Evolutionary conservation across 2,888 invertebrate species (phyloP).

Genomic region (Stenotaenia linearis): DNA sequence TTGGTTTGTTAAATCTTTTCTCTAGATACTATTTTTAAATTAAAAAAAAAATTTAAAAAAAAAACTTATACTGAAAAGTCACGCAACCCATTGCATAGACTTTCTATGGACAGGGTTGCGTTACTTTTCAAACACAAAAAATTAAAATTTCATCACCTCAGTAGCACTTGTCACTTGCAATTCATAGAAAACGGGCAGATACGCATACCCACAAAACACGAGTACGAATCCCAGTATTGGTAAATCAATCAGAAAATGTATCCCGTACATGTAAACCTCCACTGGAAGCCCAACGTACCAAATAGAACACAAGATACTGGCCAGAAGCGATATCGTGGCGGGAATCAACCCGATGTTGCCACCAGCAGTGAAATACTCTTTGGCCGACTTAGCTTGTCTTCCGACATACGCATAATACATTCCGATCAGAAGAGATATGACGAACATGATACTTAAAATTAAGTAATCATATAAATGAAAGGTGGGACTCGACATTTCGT

Average conservation of each 20-base stretch:
- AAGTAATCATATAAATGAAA: conserved; percentile 18
- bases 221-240: background rate
- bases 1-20: background rate
- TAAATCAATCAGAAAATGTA: background rate
- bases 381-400: background rate
- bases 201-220: background rate
- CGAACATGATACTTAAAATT: background rate
- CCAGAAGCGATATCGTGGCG: background rate
- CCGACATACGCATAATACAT: conserved; percentile 5
- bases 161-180: conserved; percentile 24
- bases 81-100: background rate
- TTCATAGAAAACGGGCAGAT: conserved; percentile 26
- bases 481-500: too few species aligned
- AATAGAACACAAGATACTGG: conserved; percentile 28
- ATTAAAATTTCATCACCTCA: background rate
- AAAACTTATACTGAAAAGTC: background rate
- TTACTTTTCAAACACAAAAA: too few species aligned
- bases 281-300: conserved; percentile 27
- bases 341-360: conserved; percentile 26
- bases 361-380: conserved; percentile 29
- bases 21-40: background rate
- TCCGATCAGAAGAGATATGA: conserved; percentile 5
- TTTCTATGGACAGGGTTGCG: too few species aligned
- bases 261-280: conserved; percentile 26
- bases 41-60: background rate